Evolutionary conservation across 2,113 vertebrate genomes (phyloP), one percentile per base, ranked within the genome.

Genomic region (Sebastes schlegelii): DNA sequence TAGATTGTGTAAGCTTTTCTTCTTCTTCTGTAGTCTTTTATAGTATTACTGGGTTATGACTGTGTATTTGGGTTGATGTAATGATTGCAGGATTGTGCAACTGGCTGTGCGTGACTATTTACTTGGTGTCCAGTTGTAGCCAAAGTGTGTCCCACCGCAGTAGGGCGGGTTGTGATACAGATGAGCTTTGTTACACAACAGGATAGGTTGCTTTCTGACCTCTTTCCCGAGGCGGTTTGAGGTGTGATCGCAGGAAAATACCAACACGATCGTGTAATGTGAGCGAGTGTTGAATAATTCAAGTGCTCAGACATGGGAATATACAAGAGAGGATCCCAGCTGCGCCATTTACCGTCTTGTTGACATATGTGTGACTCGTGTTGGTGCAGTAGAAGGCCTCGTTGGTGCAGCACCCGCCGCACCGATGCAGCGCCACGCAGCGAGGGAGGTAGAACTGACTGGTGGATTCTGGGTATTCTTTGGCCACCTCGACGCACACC

Each of bases 361-460:
- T 95, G 66, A 95, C 85, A 0, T 92, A 75, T 6, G 85, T 19
- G 77, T 95, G 83, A 21, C 92, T 94, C 0, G 93, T 95, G 42
- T 95, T 95, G 42, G 89, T 86, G 89, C 95, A 95, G 87, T 94
- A 92, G 46, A 61, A 77, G 4, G 91, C 90, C 89, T 95, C 94
- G 23, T 82, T 92, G 74, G 52, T 71, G 82, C 95, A 95, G 92
- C 95, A 95, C 23, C 95, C 95, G 0, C 94, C 93, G 6, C 95
- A 95, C 16, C 95, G 94, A 60, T 95, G 93, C 87, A 95, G 88
- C 7, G 92, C 87, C 80, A 95, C 94, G 1, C 95, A 95, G 63
- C 88, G 93, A 42, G 95, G 95, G 75, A 93, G 66, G 89, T 93
- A 95, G 69, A 94, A 87, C 16, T 92, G 91, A 72, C 89, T 94